A percentile compares a stretch with the other conserved stretches of the same genome.
phyloP scores from a whole-genome alignment of 37 sponge, comb jelly and placozoan species.

The Ephydatia muelleri region DNA sequence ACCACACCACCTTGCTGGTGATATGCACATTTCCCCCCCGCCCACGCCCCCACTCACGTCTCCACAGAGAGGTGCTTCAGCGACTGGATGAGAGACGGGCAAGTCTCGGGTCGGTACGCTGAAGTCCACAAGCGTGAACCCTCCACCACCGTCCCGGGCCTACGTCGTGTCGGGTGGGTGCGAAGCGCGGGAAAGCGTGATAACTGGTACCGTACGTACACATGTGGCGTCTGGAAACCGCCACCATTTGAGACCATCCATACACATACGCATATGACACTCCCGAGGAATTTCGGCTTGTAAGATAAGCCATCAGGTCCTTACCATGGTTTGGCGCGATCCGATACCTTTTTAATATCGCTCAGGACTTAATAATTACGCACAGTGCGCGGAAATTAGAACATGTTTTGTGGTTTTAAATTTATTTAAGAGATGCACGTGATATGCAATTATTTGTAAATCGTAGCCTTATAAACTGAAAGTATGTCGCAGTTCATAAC shows the following conservation, averaged over 20 bases:
- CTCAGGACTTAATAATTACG: not conserved
- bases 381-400: not conserved
- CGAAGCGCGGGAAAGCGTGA: not conserved
- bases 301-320: not conserved
- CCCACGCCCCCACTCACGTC: conserved; percentile 51
- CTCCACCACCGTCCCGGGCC: conserved; percentile 41
- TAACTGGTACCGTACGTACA: not conserved
- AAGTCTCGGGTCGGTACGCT: conserved; percentile 76
- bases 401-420: not conserved
- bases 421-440: not conserved
- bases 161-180: not conserved
- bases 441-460: not conserved
- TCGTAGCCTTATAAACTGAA: too few species aligned
- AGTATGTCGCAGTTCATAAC: not conserved
- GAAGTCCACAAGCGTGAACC: conserved; percentile 90
- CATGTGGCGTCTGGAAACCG: not conserved
- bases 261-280: not conserved
- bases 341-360: too few species aligned
- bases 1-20: not conserved
- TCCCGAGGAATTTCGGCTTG: not conserved
- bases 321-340: not conserved
- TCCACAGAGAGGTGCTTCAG: conserved; percentile 74
- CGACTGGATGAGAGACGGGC: conserved; percentile 65
- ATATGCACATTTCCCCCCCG: too few species aligned
- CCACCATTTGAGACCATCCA: not conserved